phyloP scores from a whole-genome alignment of 2,797 vertebrate species.

The Paramormyrops hopkinsi region DNA sequence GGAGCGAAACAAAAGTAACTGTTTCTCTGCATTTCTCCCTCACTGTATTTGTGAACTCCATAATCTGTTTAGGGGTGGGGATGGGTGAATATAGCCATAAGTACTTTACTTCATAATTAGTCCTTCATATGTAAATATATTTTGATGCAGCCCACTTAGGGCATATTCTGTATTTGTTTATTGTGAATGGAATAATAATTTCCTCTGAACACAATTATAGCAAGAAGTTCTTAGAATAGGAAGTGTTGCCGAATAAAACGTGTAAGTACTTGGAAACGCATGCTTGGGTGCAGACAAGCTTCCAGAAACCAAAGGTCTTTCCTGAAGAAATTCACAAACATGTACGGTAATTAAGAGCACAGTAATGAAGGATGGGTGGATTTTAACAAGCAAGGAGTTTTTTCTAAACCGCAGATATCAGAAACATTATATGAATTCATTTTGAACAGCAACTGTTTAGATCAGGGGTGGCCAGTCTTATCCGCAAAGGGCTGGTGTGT shows the following conservation, averaged over 20 bases:
- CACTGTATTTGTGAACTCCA: neutral
- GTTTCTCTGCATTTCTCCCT: neutral
- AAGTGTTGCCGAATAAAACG: neutral
- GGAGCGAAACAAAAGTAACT: neutral
- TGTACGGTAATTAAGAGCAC: neutral
- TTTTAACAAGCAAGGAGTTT: neutral
- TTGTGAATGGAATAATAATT: constrained; percentile 6
- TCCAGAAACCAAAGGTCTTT: neutral
- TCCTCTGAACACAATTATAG: neutral
- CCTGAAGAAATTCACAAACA: neutral
- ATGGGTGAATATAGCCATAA: neutral
- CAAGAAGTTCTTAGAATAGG: neutral
- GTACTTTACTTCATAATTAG: neutral
- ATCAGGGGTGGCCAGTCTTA: neutral
- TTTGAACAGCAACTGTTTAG: neutral
- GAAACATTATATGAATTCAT: neutral
- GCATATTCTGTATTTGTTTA: constrained; percentile 1
- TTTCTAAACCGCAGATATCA: neutral
- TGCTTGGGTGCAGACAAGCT: neutral
- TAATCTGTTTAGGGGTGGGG: neutral
- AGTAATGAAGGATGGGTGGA: neutral
- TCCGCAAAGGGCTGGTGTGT: neutral
- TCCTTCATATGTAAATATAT: neutral
- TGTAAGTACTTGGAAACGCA: neutral
- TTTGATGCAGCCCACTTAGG: neutral